phyloP scores from a whole-genome alignment of 2,888 invertebrate genomes.

The Blastobasis adustella region DNA sequence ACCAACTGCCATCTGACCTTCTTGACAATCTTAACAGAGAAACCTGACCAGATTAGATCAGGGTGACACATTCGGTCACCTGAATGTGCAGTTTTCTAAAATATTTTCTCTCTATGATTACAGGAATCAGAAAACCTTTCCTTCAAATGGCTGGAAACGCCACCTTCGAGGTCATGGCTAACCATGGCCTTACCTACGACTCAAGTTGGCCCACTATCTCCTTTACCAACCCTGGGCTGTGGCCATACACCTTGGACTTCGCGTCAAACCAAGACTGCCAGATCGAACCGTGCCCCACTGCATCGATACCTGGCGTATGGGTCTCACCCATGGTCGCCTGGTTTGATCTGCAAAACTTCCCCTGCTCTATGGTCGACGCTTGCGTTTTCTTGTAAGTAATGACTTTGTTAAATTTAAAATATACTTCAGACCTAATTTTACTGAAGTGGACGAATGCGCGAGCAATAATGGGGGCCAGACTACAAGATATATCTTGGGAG shows the following conservation, averaged over 20 bases:
- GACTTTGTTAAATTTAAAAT: background rate
- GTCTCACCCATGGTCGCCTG: conserved; percentile 78
- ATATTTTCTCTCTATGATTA: conserved; percentile 5
- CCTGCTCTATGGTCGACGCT: conserved; percentile 76
- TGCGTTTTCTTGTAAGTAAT: conserved; percentile 63
- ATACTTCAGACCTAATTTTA: too few species aligned
- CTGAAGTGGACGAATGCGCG: too few species aligned
- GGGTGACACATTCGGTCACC: too few species aligned
- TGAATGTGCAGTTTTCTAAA: too few species aligned
- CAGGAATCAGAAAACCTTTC: conserved; percentile 72
- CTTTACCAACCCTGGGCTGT: conserved; percentile 59
- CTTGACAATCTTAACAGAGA: too few species aligned
- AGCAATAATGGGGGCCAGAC: too few species aligned
- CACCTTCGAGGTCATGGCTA: conserved; percentile 71
- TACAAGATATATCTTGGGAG: too few species aligned
- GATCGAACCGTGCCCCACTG: conserved; percentile 72
- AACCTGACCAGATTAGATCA: too few species aligned
- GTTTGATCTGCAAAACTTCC: conserved; percentile 46
- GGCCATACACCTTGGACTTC: conserved; percentile 82
- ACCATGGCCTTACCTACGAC: conserved; percentile 74
- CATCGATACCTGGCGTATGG: conserved; percentile 77
- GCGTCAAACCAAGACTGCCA: conserved; percentile 72
- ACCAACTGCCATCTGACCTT: too few species aligned
- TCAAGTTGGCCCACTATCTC: conserved; percentile 74
- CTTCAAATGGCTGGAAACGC: conserved; percentile 73